Conservation (phyloP, 2,113 vertebrate genomes). For the Protomyctophum bolini region DNA sequence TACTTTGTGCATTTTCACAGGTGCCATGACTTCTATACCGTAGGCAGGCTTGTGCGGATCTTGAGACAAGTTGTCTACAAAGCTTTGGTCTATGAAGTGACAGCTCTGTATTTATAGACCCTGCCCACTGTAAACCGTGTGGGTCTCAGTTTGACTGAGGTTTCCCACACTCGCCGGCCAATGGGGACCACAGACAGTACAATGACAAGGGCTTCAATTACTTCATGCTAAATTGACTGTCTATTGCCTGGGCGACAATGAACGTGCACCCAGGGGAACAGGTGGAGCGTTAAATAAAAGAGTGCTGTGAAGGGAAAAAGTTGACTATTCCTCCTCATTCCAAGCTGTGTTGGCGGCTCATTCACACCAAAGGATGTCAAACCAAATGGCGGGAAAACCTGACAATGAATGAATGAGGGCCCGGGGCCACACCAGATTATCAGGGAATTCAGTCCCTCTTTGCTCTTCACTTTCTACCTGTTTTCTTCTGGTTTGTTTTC, state of each 20-base stretch:
- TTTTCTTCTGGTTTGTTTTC: not conserved
- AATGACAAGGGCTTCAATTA: constrained; percentile 59
- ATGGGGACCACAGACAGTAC: constrained; percentile 58
- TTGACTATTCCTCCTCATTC: constrained; percentile 45
- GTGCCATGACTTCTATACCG: constrained; percentile 59
- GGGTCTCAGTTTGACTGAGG: constrained; percentile 55
- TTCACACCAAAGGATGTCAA: constrained; percentile 15
- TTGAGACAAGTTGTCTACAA: not conserved
- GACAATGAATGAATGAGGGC: constrained; percentile 6
- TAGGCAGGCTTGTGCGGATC: not conserved
- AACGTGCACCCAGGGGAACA: constrained; percentile 67
- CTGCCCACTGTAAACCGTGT: constrained; percentile 15
- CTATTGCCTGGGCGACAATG: constrained; percentile 68
- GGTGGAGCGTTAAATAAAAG: constrained; percentile 66
- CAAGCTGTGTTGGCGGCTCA: constrained; percentile 21
- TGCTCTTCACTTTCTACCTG: constrained; percentile 9
- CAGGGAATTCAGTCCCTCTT: not conserved
- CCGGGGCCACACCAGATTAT: constrained; percentile 1
- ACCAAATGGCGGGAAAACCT: constrained; percentile 46
- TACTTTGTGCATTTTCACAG: constrained; percentile 52
- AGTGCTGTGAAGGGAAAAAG: constrained; percentile 65
- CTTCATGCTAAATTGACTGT: constrained; percentile 72
- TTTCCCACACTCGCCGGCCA: constrained; percentile 82
- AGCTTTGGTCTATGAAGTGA: not conserved
- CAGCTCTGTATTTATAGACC: constrained; percentile 61